Conservation (phyloP, 2,113 vertebrate genomes). For the Malurus elegans region DNA sequence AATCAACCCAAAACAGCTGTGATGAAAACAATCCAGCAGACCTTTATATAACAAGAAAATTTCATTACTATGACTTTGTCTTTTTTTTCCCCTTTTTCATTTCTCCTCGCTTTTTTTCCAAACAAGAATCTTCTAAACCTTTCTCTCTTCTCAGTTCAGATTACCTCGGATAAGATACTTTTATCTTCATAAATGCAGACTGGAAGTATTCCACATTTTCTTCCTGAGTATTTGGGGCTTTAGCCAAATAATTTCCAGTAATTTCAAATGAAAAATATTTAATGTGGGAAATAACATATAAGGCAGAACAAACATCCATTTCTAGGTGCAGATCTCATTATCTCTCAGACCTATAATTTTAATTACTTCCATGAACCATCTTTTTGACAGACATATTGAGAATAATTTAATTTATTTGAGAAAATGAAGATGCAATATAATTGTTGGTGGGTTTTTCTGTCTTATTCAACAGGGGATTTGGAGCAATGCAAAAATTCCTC, state of each 20-base stretch:
- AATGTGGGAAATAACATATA: background rate
- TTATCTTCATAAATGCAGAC: background rate
- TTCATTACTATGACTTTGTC: background rate
- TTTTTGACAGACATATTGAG: background rate
- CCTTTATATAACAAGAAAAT: background rate
- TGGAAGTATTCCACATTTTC: background rate
- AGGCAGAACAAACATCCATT: background rate
- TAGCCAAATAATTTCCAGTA: background rate
- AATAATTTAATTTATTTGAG: background rate
- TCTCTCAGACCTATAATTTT: background rate
- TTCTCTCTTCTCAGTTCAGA: background rate
- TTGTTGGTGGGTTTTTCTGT: fast-evolving
- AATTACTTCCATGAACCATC: background rate
- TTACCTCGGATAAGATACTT: background rate
- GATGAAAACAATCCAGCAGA: background rate
- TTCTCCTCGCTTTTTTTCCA: fast-evolving
- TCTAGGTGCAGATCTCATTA: background rate
- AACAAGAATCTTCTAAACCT: background rate
- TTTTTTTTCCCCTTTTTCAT: background rate
- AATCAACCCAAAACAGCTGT: background rate
- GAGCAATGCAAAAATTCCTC: background rate
- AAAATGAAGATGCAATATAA: background rate
- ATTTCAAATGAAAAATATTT: background rate
- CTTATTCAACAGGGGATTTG: background rate
- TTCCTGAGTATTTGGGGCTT: background rate